phyloP scores from a whole-genome alignment of 2,888 invertebrate species.

The Linnaemya vulpina region DNA sequence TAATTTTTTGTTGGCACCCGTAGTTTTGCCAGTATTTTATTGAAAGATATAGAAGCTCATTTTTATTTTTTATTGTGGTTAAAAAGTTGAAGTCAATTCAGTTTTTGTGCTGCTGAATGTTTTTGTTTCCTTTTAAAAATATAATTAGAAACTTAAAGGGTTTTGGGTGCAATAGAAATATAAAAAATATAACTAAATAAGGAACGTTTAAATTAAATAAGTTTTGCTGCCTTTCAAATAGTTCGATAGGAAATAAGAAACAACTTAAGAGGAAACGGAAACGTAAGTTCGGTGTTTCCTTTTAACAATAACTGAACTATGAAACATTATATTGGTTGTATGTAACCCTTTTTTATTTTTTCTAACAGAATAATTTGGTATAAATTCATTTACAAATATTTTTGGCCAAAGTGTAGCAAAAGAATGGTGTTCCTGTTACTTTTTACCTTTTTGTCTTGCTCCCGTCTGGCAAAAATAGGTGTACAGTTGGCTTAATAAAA shows the following conservation, averaged over 20 bases:
- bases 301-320: slow-evolving; percentile 58
- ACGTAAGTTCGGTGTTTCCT: slow-evolving; percentile 80
- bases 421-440: slow-evolving; percentile 12
- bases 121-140: no score
- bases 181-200: slow-evolving; percentile 16
- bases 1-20: no score
- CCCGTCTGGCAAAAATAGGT: background rate
- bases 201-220: no score
- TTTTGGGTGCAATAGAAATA: background rate
- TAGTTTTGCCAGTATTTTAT: no score
- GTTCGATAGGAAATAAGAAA: slow-evolving; percentile 22
- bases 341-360: background rate
- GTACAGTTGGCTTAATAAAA: slow-evolving; percentile 62
- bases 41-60: no score
- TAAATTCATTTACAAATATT: slow-evolving; percentile 26
- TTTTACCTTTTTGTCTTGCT: background rate
- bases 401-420: background rate
- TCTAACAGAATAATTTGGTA: background rate
- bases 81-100: slow-evolving; percentile 45
- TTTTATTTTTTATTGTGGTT: background rate
- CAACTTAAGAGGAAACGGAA: slow-evolving; percentile 77
- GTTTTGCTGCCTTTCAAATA: slow-evolving; percentile 12
- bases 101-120: slow-evolving; percentile 35
- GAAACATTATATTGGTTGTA: slow-evolving; percentile 23
- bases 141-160: no score